Evolutionary conservation across 2,797 vertebrate genomes (phyloP).

Genomic region (Dermochelys coriacea): DNA sequence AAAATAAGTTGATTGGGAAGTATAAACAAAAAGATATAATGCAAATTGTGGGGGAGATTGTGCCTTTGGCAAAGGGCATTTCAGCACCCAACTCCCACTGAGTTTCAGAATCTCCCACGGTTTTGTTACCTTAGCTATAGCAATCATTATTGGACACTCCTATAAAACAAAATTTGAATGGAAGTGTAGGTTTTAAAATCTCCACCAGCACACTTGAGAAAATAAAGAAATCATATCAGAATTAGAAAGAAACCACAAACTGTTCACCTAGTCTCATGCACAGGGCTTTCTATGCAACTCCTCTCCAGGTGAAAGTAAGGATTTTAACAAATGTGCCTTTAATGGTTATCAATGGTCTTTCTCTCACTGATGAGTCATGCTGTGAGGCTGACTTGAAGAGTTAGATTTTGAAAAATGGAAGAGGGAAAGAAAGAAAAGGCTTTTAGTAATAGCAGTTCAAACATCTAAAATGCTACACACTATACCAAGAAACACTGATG

Average conservation of each 20-base stretch:
- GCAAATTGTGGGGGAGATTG: neutral
- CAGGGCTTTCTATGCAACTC: neutral
- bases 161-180: neutral
- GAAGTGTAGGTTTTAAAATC: neutral
- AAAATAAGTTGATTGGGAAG: neutral
- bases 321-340: neutral
- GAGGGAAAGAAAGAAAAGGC: neutral
- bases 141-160: neutral
- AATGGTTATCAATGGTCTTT: neutral
- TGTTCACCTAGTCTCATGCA: neutral
- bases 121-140: neutral
- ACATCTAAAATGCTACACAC: slow-evolving; percentile 15
- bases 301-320: neutral
- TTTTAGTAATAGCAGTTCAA: slow-evolving; percentile 29
- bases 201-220: neutral
- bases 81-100: neutral
- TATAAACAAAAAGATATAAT: neutral
- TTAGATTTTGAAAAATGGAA: neutral
- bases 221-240: neutral
- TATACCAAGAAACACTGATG: slow-evolving; percentile 8
- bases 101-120: fast-evolving
- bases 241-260: neutral
- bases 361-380: neutral
- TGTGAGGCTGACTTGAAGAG: neutral
- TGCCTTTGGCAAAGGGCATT: neutral